These are phyloP conservation scores for Hycleus cichorii DNA, from an alignment of 1,140 invertebrate genomes.

Conservation along the genomic window DNA sequence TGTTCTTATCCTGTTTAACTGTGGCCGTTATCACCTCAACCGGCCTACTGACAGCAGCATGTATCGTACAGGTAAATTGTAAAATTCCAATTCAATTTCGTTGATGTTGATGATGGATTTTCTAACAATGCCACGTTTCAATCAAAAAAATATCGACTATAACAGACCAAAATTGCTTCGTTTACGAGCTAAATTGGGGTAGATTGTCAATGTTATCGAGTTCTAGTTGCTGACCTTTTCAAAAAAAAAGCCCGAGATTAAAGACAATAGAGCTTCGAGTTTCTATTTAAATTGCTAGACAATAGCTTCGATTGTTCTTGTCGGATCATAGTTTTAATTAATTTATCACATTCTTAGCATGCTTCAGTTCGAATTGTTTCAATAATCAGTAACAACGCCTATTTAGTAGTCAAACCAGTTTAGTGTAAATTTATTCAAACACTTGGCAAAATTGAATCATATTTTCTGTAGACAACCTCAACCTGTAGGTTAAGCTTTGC, in stretches of 20 bases:
- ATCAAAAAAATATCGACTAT: background rate
- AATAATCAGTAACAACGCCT: no score
- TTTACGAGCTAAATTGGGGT: background rate
- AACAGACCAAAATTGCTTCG: background rate
- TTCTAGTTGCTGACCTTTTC: no score
- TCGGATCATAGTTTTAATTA: no score
- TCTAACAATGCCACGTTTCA: no score
- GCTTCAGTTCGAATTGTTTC: no score
- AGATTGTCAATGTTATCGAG: conserved; percentile 1
- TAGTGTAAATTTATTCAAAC: conserved; percentile 8
- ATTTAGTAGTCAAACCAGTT: no score
- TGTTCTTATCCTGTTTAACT: conserved; percentile 53
- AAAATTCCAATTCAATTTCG: background rate
- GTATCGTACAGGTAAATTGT: conserved; percentile 42
- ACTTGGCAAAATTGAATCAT: conserved; percentile 5
- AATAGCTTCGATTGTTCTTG: no score
- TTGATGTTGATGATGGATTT: no score
- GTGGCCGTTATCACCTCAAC: conserved; percentile 46
- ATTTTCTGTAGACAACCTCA: background rate
- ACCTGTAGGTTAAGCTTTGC: background rate
- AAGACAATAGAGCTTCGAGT: no score
- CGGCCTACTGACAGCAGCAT: conserved; percentile 44
- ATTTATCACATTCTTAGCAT: no score
- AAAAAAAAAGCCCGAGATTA: no score
- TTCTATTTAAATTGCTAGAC: no score